phyloP scores from a whole-genome alignment of 2,113 vertebrate species.

The Archocentrus centrarchus region DNA sequence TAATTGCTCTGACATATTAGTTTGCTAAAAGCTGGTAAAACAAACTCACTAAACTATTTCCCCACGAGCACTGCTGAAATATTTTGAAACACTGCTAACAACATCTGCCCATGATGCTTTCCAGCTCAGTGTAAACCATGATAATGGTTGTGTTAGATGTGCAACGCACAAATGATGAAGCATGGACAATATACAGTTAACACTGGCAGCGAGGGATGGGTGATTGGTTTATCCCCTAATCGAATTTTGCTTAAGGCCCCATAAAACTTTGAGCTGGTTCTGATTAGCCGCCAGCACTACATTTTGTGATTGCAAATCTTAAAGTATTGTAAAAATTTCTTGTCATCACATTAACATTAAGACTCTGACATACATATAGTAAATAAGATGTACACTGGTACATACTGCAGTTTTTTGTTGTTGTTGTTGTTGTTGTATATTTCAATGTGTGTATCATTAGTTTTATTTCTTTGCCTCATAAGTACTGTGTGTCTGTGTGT shows the following conservation, averaged over 20 bases:
- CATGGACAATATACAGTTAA: too few species aligned
- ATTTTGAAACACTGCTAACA: neutral
- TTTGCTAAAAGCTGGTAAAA: too few species aligned
- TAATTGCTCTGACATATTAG: too few species aligned
- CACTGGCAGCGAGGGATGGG: rapidly evolving
- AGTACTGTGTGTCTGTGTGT: neutral
- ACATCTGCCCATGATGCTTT: neutral
- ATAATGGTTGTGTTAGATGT: neutral
- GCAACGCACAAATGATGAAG: neutral
- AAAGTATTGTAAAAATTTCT: neutral
- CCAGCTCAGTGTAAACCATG: neutral
- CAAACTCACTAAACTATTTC: neutral
- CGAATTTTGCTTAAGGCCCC: neutral
- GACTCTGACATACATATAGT: neutral
- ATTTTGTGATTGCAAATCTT: neutral
- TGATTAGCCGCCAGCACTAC: neutral
- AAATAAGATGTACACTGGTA: neutral
- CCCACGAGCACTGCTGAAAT: neutral
- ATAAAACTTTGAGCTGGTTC: neutral
- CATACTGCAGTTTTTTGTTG: neutral
- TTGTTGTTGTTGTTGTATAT: neutral
- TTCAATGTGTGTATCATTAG: neutral
- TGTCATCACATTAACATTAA: neutral
- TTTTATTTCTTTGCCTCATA: neutral
- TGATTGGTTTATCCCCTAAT: neutral